Base-by-base conservation (phyloP, 1,140 invertebrate species). In the Thaumatotibia leucotreta region DNA sequence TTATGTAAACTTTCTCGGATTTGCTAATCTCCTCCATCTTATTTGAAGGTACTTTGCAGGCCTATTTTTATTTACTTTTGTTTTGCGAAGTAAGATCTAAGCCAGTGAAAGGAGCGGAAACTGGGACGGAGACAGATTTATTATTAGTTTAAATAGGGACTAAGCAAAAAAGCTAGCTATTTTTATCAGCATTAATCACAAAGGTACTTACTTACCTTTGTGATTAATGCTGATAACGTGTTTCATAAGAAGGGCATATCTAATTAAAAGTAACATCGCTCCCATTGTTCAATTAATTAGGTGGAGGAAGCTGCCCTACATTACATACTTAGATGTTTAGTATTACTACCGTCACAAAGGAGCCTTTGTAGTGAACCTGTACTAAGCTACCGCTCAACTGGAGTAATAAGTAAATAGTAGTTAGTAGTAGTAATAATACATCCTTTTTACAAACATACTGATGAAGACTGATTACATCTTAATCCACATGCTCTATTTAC, bases 1-100 rank as follows among this genome's bases (percentile, higher is more conserved):
- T 27, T 27, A 14, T 27, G 4, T 11, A 29, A 58, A 58, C 52
- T 58, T 58, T 58, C 9, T 6, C 23, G 52, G 23, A 24, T 27
- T 58, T 58, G 24, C 24, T 58, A 29, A 14, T 58, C 52, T 4
- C 23, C 24, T 49, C 1, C 39, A 17, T 9, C 23, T 50, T 50
- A 23, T 50, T 50, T 50, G 22, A 50, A 22, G 20, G 22, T 50
- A 50, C 49, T 50, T 50, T 23, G 8, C 23, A 50, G 22, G 49
- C 49, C 11, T 14, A 50, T 8, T 58, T 58, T 58, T 58, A 58
- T 58, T 58, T 54, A 58, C 52, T 14, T 27, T n/a, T 58, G n/a
- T 58, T 27, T 58, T 58, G 29, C 29, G 8, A 29, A 58, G 52
- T 58, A 11, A 24, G 24, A 58, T 27, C 23, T 27, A 27, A 58